phyloP scores from a whole-genome alignment of 2,888 invertebrate genomes.

The Beris morrisii region DNA sequence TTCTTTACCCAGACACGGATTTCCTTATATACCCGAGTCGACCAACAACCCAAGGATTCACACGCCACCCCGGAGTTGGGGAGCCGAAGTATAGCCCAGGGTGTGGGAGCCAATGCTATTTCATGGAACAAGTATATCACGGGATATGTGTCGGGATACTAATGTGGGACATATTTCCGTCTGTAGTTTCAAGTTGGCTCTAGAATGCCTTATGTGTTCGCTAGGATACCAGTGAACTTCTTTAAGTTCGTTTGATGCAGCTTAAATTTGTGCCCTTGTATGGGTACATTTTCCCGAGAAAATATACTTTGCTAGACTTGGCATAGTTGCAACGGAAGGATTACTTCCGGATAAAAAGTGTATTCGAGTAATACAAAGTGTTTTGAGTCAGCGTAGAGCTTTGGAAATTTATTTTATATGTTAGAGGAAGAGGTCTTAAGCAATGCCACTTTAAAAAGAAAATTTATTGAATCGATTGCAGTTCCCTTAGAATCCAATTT shows the following conservation, averaged over 20 bases:
- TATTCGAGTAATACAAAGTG: slow-evolving; percentile 9
- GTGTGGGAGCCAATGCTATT: slow-evolving; percentile 21
- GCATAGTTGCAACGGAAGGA: slow-evolving; percentile 9
- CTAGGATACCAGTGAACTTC: slow-evolving; percentile 27
- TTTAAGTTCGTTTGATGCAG: slow-evolving; percentile 36
- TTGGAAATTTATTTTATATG: too few species aligned
- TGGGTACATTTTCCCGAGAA: slow-evolving; percentile 23
- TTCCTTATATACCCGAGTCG: slow-evolving; percentile 26
- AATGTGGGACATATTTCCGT: slow-evolving; percentile 39
- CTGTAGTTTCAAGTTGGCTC: slow-evolving; percentile 14
- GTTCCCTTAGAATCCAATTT: too few species aligned
- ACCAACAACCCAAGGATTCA: slow-evolving; percentile 15
- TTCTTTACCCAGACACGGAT: slow-evolving; percentile 21
- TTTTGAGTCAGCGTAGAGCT: not conserved
- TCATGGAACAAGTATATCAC: slow-evolving; percentile 32
- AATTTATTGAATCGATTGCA: too few species aligned
- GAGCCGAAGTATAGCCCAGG: not conserved
- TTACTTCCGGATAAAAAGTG: slow-evolving; percentile 14
- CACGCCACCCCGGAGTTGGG: not conserved
- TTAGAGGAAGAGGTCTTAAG: too few species aligned
- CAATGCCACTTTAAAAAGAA: too few species aligned
- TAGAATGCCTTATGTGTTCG: not conserved
- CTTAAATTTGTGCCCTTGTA: slow-evolving; percentile 25
- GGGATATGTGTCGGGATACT: slow-evolving; percentile 37
- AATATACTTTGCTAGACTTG: slow-evolving; percentile 23